These are phyloP conservation scores for Etheostoma perlongum DNA, from an alignment of 2,797 vertebrate genomes.

Conservation along the genomic window DNA sequence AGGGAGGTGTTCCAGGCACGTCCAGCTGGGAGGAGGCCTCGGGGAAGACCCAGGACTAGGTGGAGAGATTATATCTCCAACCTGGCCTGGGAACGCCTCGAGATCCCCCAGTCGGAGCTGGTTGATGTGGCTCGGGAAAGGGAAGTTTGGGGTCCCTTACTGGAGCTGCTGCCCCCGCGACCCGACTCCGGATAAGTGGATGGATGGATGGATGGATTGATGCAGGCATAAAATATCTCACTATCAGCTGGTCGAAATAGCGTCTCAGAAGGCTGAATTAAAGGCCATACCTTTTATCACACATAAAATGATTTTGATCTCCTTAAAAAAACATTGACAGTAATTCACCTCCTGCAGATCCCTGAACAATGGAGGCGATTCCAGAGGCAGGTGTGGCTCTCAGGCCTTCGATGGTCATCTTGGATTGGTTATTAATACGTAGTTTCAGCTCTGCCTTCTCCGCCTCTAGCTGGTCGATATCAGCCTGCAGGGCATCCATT, in stretches of 20 bases:
- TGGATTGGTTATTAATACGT: constrained; percentile 92
- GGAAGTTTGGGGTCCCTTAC: too few species aligned
- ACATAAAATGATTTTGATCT: neutral
- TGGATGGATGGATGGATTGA: too few species aligned
- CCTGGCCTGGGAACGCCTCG: too few species aligned
- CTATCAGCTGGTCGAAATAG: neutral
- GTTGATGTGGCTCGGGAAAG: too few species aligned
- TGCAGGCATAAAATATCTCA: too few species aligned
- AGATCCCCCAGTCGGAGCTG: too few species aligned
- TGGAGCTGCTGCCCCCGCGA: too few species aligned
- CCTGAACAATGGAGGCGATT: constrained; percentile 92
- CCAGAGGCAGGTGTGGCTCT: constrained; percentile 86
- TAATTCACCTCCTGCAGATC: constrained; percentile 87
- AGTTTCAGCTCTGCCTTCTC: constrained; percentile 96
- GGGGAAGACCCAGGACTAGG: too few species aligned
- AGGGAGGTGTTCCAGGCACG: too few species aligned
- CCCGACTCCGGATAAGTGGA: too few species aligned
- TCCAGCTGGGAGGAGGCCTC: too few species aligned
- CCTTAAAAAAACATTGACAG: neutral
- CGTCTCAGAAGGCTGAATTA: neutral
- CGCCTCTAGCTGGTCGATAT: constrained; percentile 96
- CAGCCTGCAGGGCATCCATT: constrained; percentile 97
- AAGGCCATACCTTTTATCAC: neutral
- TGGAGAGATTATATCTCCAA: too few species aligned
- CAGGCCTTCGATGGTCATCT: constrained; percentile 91